Conservation (phyloP, 2,797 vertebrate species). For the Neostethus bicornis region DNA sequence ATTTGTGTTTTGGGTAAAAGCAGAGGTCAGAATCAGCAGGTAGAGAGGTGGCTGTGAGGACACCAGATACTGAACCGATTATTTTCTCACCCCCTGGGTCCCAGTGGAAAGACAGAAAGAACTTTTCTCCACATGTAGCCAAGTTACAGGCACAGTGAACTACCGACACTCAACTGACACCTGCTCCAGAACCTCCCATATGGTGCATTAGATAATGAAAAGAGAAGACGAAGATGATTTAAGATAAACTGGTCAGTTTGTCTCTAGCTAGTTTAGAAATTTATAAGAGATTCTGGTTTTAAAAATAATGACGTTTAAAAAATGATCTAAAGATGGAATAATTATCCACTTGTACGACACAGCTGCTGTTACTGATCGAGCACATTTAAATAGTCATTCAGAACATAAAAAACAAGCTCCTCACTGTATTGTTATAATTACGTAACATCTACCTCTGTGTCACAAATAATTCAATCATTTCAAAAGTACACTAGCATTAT, state of each 20-base stretch:
- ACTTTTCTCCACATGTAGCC: conserved; percentile 64
- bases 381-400: no score
- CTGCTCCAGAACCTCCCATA: conserved; percentile 36
- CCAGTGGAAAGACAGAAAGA: conserved; percentile 54
- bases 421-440: no score
- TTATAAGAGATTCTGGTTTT: no score
- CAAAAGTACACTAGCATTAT: no score
- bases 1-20: conserved; percentile 21
- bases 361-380: no score
- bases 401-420: no score
- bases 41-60: conserved; percentile 44
- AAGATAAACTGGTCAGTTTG: background rate
- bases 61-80: conserved; percentile 67
- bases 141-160: conserved; percentile 58
- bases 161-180: conserved; percentile 40
- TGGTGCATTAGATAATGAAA: conserved; percentile 71
- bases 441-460: no score
- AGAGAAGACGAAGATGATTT: conserved; percentile 17
- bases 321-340: no score
- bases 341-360: no score
- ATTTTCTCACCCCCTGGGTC: conserved; percentile 66
- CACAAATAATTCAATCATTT: no score
- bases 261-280: background rate
- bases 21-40: conserved; percentile 54
- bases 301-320: no score